phyloP scores from a whole-genome alignment of 2,113 vertebrate species.

The Forbesichthys papilliferus region DNA sequence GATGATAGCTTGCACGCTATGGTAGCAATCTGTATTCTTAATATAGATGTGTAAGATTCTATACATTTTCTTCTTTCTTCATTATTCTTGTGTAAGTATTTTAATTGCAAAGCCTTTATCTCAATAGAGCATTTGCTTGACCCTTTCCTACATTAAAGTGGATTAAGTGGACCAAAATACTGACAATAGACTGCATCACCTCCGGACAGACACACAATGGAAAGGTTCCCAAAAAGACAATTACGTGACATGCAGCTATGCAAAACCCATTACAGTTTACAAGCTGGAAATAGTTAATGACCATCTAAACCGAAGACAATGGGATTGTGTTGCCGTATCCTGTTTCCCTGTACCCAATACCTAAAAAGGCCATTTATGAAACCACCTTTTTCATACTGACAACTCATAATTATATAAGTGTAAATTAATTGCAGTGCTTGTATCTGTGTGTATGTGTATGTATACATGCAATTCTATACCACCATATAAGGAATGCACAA shows the following conservation, averaged over 20 bases:
- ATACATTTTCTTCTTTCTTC: background rate
- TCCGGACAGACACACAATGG: conserved; percentile 48
- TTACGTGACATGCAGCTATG: conserved; percentile 36
- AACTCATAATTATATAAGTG: background rate
- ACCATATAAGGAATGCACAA: background rate
- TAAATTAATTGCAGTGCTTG: background rate
- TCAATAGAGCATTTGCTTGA: conserved; percentile 29
- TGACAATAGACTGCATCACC: conserved; percentile 58
- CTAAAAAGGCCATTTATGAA: conserved; percentile 32
- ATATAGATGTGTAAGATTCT: background rate
- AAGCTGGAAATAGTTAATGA: conserved; percentile 52
- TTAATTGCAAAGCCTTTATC: background rate
- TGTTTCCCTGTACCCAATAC: conserved; percentile 50
- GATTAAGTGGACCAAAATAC: conserved; percentile 38
- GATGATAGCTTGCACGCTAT: conserved; percentile 8
- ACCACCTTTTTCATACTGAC: conserved; percentile 39
- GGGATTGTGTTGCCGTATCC: conserved; percentile 58
- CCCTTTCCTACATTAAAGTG: conserved; percentile 49
- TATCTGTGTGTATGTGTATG: background rate
- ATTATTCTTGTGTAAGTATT: too few species aligned
- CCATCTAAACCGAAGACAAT: conserved; percentile 52
- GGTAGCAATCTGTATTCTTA: conserved; percentile 1
- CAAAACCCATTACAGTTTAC: conserved; percentile 41
- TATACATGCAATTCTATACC: background rate
- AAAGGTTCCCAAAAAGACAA: conserved; percentile 39